Base-by-base conservation (phyloP, 2,888 invertebrate species). In the Apotomis betuletana region DNA sequence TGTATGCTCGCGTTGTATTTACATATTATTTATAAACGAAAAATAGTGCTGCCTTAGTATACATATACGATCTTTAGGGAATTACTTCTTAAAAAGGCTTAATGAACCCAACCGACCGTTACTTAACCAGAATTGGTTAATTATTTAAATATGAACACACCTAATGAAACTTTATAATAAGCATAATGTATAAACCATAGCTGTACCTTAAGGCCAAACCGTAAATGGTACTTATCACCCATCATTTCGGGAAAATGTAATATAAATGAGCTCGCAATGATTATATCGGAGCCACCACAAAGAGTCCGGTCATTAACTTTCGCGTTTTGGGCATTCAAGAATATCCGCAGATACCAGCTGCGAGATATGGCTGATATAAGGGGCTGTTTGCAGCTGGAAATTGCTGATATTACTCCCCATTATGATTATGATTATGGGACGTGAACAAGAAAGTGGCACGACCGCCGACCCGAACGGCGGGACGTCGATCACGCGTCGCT, bases 361-460 rank as follows among this genome's bases (percentile, higher is more conserved):
- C 83, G 82, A 86, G 85, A 88, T 88, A 87, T 79, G 80, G 82
- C 82, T 83, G 86, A 85, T 86, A 80, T 84, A 87, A 86, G 83
- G 82, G 83, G 82, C 80, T 81, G 80, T 86, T 85, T 83, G 83
- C 80, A 81, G 81, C 81, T 82, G 85, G 80, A 88, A 90, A 90
- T 90, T 89, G 87, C 85, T 81, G 85, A 81, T 86, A 90, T 89
- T 88, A 90, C 85, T 85, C 84, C 85, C 87, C 86, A 90, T 90
- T 88, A 90, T 84, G 85, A 86, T 88, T 81, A 82, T 80, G 78
- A 81, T 78, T 86, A 88, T 87, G 87, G 85, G 83, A 86, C 82
- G 83, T 81, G 86, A 83, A 86, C 84, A 87, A 85, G 90, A 90
- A 90, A 91, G 88, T 83, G 85, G 86, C 85, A 82, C 85, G 85